These are phyloP conservation scores for Hemichromis elongatus DNA, from an alignment of 2,113 vertebrate genomes.

Conservation along the genomic window DNA sequence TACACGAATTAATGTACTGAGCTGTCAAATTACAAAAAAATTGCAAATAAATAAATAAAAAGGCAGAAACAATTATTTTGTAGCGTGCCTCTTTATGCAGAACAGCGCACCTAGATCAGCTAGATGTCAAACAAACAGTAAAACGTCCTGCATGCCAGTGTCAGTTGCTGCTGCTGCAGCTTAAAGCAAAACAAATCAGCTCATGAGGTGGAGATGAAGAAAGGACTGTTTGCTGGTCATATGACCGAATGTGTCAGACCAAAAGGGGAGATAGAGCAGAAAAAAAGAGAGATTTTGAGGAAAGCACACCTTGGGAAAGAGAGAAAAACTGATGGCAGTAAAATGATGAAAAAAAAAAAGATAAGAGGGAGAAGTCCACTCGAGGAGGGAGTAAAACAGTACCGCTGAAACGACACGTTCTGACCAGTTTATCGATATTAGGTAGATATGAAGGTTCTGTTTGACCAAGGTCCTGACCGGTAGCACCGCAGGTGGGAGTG, in stretches of 20 bases:
- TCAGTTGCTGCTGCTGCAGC: not conserved
- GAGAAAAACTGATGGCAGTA: not conserved
- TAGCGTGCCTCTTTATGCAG: not conserved
- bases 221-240: constrained; percentile 16
- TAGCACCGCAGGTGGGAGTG: not conserved
- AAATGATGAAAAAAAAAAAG: not conserved
- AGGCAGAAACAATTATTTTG: not conserved
- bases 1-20: not conserved
- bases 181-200: constrained; percentile 16
- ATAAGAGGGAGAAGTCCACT: not conserved
- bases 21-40: not conserved
- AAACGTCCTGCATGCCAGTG: constrained; percentile 1
- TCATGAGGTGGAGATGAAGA: not conserved
- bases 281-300: not conserved
- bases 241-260: constrained; percentile 25
- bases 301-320: not conserved
- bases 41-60: not conserved
- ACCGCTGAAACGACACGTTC: not conserved
- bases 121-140: not conserved
- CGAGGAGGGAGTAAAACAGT: not conserved
- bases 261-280: not conserved
- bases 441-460: not conserved
- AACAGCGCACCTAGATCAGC: not conserved
- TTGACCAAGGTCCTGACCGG: not conserved
- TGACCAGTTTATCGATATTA: not conserved